These are phyloP conservation scores for Saimiri boliviensis DNA, from an alignment of 2,113 vertebrate species.

Conservation along the genomic window DNA sequence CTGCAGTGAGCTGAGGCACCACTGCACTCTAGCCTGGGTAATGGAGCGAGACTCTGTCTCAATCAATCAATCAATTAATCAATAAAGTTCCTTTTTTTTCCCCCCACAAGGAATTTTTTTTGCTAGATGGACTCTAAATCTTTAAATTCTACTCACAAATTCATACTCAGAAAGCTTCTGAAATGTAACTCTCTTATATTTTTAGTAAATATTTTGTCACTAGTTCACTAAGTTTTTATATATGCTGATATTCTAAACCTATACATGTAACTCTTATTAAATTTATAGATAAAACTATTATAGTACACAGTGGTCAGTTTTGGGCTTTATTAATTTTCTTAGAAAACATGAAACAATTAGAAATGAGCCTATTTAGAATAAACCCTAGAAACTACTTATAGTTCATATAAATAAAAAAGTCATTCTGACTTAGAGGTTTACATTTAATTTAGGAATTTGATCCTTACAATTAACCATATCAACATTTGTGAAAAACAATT, in stretches of 20 bases:
- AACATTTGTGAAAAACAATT: constrained; percentile 22
- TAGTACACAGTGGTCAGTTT: background rate
- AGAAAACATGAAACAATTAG: constrained; percentile 38
- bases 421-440: constrained; percentile 2
- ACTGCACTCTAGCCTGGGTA: background rate
- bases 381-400: constrained; percentile 17
- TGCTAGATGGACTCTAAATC: background rate
- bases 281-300: background rate
- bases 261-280: background rate
- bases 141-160: constrained; percentile 28
- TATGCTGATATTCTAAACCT: background rate
- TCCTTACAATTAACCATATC: constrained; percentile 45
- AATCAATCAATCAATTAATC: background rate
- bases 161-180: background rate
- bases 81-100: background rate
- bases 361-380: background rate
- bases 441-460: constrained; percentile 42
- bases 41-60: background rate
- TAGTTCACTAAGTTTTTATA: constrained; percentile 10
- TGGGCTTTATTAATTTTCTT: constrained; percentile 24
- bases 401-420: background rate
- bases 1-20: background rate
- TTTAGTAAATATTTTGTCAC: constrained; percentile 11
- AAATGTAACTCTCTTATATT: background rate
- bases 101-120: background rate